Percentiles rank a stretch among this genome's conserved stretches.
phyloP scores from a whole-genome alignment of 2,888 invertebrate species.

The Pandemis cinnamomeana region DNA sequence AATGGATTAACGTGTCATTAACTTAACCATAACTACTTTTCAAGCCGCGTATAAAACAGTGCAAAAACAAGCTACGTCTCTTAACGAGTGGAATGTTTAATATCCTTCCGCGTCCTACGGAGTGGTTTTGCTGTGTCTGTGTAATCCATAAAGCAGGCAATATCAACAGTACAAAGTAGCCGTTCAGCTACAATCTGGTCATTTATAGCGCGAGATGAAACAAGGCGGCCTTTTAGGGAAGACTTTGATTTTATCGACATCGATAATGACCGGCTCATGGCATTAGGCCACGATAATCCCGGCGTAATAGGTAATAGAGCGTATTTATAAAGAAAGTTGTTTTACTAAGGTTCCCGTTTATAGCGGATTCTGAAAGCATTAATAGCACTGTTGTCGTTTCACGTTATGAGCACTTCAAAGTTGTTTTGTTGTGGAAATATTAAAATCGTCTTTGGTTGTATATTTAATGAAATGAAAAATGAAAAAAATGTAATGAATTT shows the following conservation, averaged over 20 bases:
- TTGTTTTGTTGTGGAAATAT: background rate
- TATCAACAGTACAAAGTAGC: conserved; percentile 74
- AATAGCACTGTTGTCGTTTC: conserved; percentile 9
- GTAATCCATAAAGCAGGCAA: conserved; percentile 78
- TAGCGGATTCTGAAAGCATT: conserved; percentile 8
- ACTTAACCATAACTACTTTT: conserved; percentile 30
- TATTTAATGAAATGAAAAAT: no score
- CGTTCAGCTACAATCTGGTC: conserved; percentile 81
- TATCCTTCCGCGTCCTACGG: conserved; percentile 56
- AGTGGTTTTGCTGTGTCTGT: conserved; percentile 70
- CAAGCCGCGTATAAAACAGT: conserved; percentile 27
- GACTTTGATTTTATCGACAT: conserved; percentile 57
- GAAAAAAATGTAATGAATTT: no score
- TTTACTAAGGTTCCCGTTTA: conserved; percentile 15
- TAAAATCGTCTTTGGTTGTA: background rate
- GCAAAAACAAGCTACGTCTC: conserved; percentile 40
- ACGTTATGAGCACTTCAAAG: background rate
- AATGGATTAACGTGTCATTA: conserved; percentile 28
- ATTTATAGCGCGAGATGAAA: conserved; percentile 81
- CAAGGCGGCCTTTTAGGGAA: conserved; percentile 65
- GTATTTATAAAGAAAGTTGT: conserved; percentile 14
- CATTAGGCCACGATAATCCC: conserved; percentile 27
- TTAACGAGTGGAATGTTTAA: conserved; percentile 47
- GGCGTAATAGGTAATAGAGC: conserved; percentile 20
- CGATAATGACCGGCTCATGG: conserved; percentile 43